A percentile compares a stretch with the other conserved stretches of the same genome.
Conservation (phyloP, 2,797 vertebrate genomes). For the Cirrhinus mrigala region DNA sequence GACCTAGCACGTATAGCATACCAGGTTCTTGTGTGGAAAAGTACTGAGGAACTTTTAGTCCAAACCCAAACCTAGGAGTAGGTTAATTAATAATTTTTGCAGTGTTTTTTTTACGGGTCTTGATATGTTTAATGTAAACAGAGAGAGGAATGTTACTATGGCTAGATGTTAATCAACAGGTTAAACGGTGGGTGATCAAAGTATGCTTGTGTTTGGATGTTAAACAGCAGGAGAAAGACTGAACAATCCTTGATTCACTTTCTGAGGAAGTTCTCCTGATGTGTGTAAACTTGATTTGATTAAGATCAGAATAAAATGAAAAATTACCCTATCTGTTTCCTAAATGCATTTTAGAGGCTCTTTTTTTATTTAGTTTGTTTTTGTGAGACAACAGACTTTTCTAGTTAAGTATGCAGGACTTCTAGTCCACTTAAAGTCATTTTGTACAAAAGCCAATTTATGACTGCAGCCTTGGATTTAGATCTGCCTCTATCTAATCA, state of each 20-base stretch:
- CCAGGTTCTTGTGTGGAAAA: slow-evolving; percentile 19
- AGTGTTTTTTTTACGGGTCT: slow-evolving; percentile 13
- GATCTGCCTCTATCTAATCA: background rate
- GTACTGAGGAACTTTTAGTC: background rate
- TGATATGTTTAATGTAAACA: slow-evolving; percentile 27
- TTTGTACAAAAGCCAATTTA: background rate
- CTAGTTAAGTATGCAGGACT: too few species aligned
- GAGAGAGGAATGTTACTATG: slow-evolving; percentile 16
- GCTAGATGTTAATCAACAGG: slow-evolving; percentile 10
- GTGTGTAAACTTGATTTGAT: background rate
- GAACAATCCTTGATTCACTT: background rate
- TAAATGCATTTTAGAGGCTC: background rate
- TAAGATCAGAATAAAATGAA: background rate
- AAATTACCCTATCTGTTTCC: background rate
- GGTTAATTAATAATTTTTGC: background rate
- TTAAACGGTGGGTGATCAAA: slow-evolving; percentile 16
- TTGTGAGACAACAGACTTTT: background rate
- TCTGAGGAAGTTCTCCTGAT: background rate
- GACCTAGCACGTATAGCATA: background rate
- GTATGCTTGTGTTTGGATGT: slow-evolving; percentile 9
- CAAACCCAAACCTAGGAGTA: background rate
- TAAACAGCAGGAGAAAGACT: slow-evolving; percentile 16
- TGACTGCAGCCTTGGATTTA: background rate
- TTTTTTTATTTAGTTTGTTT: too few species aligned
- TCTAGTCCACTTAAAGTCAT: background rate